phyloP scores from a whole-genome alignment of 2,888 invertebrate genomes.

The Deilephila porcellus region DNA sequence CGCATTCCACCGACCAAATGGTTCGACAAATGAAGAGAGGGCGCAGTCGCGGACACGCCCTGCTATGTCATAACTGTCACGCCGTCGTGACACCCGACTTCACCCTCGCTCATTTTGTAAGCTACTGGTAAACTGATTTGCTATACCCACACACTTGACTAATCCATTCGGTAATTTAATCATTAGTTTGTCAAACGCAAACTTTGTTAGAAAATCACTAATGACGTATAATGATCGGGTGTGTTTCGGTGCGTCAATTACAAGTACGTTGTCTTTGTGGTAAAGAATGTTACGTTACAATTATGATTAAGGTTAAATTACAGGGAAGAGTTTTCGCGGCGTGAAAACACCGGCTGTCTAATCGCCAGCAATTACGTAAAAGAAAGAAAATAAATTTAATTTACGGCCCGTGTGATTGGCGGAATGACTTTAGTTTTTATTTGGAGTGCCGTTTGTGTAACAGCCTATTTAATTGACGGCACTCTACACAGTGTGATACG shows the following conservation, averaged over 20 bases:
- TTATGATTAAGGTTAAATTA: slow-evolving; percentile 19
- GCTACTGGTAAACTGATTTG: slow-evolving; percentile 12
- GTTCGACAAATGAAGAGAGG: slow-evolving; percentile 82
- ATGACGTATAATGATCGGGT: slow-evolving; percentile 11
- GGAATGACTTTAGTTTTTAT: background rate
- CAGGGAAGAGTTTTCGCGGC: slow-evolving; percentile 31
- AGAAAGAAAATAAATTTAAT: slow-evolving; percentile 50
- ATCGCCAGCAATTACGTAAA: slow-evolving; percentile 52
- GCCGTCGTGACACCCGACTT: slow-evolving; percentile 44
- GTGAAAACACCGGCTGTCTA: slow-evolving; percentile 43
- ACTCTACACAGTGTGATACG: background rate
- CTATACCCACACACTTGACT: background rate
- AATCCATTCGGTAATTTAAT: background rate
- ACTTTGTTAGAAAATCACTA: slow-evolving; percentile 8
- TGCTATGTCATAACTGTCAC: slow-evolving; percentile 79
- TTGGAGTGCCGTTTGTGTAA: background rate
- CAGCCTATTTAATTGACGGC: background rate
- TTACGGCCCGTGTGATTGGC: slow-evolving; percentile 43
- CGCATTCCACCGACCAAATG: slow-evolving; percentile 82
- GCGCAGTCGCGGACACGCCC: slow-evolving; percentile 78
- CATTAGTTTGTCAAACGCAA: background rate
- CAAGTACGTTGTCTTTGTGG: slow-evolving; percentile 15
- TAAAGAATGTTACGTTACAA: slow-evolving; percentile 22
- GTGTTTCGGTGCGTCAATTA: slow-evolving; percentile 3
- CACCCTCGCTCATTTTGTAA: slow-evolving; percentile 10